A percentile compares a stretch with the other conserved stretches of the same genome.
Evolutionary conservation across 2,888 invertebrate genomes (phyloP).

Genomic region (Geotrupes spiniger): DNA sequence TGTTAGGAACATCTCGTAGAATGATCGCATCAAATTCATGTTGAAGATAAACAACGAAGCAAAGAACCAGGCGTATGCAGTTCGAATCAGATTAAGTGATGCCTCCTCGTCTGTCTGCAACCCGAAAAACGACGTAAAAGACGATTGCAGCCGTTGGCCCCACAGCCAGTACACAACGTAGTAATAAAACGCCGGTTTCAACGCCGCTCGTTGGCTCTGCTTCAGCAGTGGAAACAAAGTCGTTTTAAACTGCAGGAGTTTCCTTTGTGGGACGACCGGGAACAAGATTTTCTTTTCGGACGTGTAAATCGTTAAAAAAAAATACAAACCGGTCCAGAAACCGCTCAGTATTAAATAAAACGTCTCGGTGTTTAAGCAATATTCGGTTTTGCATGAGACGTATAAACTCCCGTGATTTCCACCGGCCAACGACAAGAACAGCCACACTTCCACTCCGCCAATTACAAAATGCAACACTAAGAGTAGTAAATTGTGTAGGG

Average conservation of each 20-base stretch:
- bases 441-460: slow-evolving; percentile 66
- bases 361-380: slow-evolving; percentile 65
- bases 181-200: slow-evolving; percentile 63
- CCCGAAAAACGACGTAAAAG: slow-evolving; percentile 55
- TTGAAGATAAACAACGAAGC: slow-evolving; percentile 67
- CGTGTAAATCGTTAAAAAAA: slow-evolving; percentile 58
- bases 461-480: slow-evolving; percentile 59
- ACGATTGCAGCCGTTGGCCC: slow-evolving; percentile 56
- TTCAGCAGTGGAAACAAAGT: slow-evolving; percentile 58
- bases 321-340: slow-evolving; percentile 64
- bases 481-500: slow-evolving; percentile 58
- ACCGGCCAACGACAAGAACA: slow-evolving; percentile 65
- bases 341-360: slow-evolving; percentile 67
- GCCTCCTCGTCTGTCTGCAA: slow-evolving; percentile 53
- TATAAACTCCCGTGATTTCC: slow-evolving; percentile 57
- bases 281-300: slow-evolving; percentile 61
- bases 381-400: slow-evolving; percentile 51
- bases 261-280: slow-evolving; percentile 68
- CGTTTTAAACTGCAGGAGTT: slow-evolving; percentile 64
- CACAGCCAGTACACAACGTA: slow-evolving; percentile 60
- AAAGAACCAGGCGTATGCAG: slow-evolving; percentile 66
- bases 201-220: slow-evolving; percentile 57
- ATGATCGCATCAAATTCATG: slow-evolving; percentile 66
- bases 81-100: slow-evolving; percentile 46
- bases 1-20: slow-evolving; percentile 69